Conservation (phyloP, 2,888 invertebrate genomes). For the Thyatira batis region DNA sequence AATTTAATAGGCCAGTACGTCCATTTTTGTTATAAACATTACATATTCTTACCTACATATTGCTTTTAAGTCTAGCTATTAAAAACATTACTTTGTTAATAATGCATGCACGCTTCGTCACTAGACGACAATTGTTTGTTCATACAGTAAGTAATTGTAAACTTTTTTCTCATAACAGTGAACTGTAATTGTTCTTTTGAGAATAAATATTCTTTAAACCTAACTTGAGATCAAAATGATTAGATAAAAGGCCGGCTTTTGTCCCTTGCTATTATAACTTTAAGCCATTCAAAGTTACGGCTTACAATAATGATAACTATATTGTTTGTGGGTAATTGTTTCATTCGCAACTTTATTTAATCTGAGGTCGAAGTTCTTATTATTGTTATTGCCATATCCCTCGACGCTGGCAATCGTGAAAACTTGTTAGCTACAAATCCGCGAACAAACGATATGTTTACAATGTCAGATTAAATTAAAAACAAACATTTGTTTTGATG, state of each 20-base stretch:
- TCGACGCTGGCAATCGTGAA: neutral
- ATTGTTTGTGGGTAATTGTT: neutral
- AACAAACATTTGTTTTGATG: neutral
- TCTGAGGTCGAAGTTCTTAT: neutral
- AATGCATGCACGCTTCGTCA: too few relatives aligned
- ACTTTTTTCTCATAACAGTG: too few relatives aligned
- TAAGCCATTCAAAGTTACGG: neutral
- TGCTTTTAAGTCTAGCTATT: too few relatives aligned
- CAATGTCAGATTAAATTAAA: neutral
- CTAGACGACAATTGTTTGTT: too few relatives aligned
- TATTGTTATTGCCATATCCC: neutral
- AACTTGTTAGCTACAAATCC: neutral
- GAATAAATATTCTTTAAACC: too few relatives aligned
- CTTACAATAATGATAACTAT: neutral
- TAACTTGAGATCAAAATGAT: neutral
- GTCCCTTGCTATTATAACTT: slow-evolving; percentile 3
- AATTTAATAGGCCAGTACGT: too few relatives aligned
- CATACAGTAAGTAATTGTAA: too few relatives aligned
- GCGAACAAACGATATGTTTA: neutral
- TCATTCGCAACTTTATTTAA: slow-evolving; percentile 1
- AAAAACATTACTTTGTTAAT: too few relatives aligned
- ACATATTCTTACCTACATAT: too few relatives aligned
- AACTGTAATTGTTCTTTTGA: too few relatives aligned
- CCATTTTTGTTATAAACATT: too few relatives aligned
- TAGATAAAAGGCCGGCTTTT: slow-evolving; percentile 2